Evolutionary conservation across 2,797 vertebrate species (phyloP), one percentile per base, ranked within the genome.

Genomic region (Eleutherodactylus coqui): DNA sequence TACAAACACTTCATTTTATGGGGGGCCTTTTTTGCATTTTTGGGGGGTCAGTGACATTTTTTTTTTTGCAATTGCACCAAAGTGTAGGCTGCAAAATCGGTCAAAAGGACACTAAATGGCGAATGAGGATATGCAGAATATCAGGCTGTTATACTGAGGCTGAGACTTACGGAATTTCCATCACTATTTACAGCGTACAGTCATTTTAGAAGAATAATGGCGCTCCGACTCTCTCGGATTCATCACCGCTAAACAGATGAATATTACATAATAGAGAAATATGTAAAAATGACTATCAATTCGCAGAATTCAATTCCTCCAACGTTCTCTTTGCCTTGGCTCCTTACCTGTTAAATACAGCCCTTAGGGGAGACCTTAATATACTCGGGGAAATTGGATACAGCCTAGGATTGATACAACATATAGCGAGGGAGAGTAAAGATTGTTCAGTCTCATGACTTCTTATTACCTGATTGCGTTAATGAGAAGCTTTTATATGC

Each of bases 361-460:
- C 69, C 69, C 69, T 43, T 43, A 73, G 38, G 69, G 69, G n/a
- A 73, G n/a, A 73, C 41, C 41, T 73, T 73, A 73, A 73, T 73
- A 9, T 73, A 45, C 4, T 43, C 43, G 69, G 21, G 69, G 41
- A 73, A 73, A 73, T 73, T 73, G 24, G 69, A 43, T 73, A 17
- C 67, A 21, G 38, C 21, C 2, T n/a, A 70, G 36, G 67, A 34
- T 34, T 41, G 34, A 70, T 70, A 45, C 41, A 73, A 72, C 38
- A 45, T 73, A 45, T 45, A 73, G 38, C 10, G 6, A 27, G 17
- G 69, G 24, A 73, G 16, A 45, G 69, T 73, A 73, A 73, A 73
- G 69, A 73, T 27, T 73, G 69, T 73, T 73, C 69, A 73, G 69
- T 73, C 38, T 73, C 69, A 43, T 73, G 69, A 27, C 69, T 73